These are phyloP conservation scores for Zaprionus africanus DNA, from an alignment of 1,140 invertebrate species.

Conservation along the genomic window DNA sequence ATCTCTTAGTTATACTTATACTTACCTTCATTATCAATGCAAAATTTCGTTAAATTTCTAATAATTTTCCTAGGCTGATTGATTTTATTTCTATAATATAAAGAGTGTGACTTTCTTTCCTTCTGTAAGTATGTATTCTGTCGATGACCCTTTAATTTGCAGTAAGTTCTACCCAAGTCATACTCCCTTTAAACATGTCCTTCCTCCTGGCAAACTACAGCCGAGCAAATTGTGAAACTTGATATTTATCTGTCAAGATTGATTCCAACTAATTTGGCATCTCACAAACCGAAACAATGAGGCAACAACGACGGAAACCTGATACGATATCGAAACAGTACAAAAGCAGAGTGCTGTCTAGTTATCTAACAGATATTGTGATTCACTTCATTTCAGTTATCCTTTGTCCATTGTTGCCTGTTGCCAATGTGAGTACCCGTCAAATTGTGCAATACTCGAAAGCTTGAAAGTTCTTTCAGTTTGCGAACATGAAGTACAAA, in stretches of 20 bases:
- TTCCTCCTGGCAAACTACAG: neutral
- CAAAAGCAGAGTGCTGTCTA: neutral
- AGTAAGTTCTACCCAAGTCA: no score
- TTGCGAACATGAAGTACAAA: conserved; percentile 11
- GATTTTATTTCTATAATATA: no score
- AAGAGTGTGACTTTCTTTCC: no score
- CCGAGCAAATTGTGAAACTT: neutral
- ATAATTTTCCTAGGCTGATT: no score
- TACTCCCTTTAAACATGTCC: neutral
- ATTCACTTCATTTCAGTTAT: conserved; percentile 5
- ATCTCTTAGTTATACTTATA: no score
- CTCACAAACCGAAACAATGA: neutral
- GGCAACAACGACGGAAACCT: neutral
- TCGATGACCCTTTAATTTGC: no score
- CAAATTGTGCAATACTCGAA: neutral
- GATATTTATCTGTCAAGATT: neutral
- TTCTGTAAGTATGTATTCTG: no score
- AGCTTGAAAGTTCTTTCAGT: neutral
- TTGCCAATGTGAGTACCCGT: neutral
- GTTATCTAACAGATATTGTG: neutral
- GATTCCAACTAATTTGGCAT: neutral
- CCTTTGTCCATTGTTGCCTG: neutral
- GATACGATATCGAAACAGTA: neutral
- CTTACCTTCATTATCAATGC: no score
- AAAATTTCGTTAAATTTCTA: no score